Evolutionary conservation across 2,888 invertebrate species (phyloP), one percentile per base, ranked within the genome.

Genomic region (Tinea pellionella): DNA sequence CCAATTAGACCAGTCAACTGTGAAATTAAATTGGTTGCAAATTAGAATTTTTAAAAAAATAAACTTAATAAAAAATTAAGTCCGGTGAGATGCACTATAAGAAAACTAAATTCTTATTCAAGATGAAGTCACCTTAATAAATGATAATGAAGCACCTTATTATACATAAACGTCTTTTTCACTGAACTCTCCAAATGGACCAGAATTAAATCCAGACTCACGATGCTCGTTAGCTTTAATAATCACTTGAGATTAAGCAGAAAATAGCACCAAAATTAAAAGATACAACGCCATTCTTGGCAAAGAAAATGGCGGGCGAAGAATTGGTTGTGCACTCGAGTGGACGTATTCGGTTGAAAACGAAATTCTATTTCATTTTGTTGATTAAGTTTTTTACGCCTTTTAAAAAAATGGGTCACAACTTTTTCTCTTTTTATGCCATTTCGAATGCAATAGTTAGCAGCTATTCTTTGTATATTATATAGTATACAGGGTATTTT

Each of bases 201-300:
- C 53, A 24, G 24, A 53, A 53, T 53, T 53, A 53, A 53, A 53
- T 53, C 53, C 53, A 53, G 53, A 53, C 19, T 18, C 53, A n/a
- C 47, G 18, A 4, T 62, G 67, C 78, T 80, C 78, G 78, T 83
- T 82, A 82, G 73, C 70, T 76, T 79, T 79, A 83, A 82, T 80
- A 80, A 80, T 80, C 77, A 74, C 77, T 76, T 65, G 69, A 73
- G 73, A 79, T 80, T 74, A 77, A 81, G 77, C 77, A 71, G 72
- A 73, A 73, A 77, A 79, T 82, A 82, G 77, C 77, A 71, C 72
- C n/a, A 73, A 73, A 78, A 78, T 82, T 82, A 79, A 79, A 84
- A 85, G 84, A 85, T 77, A 85, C 82, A 81, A 75, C 75, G 68
- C 70, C 70, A 77, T 78, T 78, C 81, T 81, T 85, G 85, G 85